Percentiles rank a stretch among this genome's conserved stretches.
Conservation (phyloP, 1,140 invertebrate species). For the Aleiodes sp. region DNA sequence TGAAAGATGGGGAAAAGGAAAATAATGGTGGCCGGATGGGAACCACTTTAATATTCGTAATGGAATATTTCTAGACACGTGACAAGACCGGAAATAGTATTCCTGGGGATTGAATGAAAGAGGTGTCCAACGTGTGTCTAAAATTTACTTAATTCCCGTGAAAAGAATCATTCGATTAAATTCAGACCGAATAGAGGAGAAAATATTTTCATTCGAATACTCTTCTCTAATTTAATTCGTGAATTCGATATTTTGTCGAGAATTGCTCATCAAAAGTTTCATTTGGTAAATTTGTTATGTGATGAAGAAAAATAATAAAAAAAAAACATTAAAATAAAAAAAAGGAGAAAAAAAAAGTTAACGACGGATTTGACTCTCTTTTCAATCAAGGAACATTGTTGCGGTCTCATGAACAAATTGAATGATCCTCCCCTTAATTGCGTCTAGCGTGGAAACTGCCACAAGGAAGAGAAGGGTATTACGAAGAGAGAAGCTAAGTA, state of each 20-base stretch:
- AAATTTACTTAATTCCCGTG: not conserved
- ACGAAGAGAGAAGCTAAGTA: not conserved
- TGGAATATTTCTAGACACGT: conserved; percentile 22
- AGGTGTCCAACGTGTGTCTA: conserved; percentile 17
- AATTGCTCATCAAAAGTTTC: not conserved
- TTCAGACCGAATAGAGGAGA: no score
- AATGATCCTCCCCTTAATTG: conserved; percentile 37
- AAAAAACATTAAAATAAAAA: not conserved
- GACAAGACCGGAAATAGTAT: not conserved
- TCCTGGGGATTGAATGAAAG: not conserved
- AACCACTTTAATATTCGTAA: conserved; percentile 32
- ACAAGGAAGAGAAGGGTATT: not conserved
- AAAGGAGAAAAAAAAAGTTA: not conserved
- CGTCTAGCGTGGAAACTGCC: conserved; percentile 27
- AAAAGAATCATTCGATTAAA: not conserved
- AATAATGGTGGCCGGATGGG: not conserved
- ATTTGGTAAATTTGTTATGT: not conserved
- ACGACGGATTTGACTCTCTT: conserved; percentile 35
- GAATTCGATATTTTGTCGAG: no score
- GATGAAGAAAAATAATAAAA: not conserved
- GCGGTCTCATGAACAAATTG: conserved; percentile 37
- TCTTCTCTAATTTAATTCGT: no score
- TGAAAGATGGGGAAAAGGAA: not conserved
- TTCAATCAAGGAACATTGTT: conserved; percentile 38
- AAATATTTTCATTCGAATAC: no score